Evolutionary conservation across 1,140 invertebrate genomes (phyloP).

Genomic region (Brachystomella parvula): DNA sequence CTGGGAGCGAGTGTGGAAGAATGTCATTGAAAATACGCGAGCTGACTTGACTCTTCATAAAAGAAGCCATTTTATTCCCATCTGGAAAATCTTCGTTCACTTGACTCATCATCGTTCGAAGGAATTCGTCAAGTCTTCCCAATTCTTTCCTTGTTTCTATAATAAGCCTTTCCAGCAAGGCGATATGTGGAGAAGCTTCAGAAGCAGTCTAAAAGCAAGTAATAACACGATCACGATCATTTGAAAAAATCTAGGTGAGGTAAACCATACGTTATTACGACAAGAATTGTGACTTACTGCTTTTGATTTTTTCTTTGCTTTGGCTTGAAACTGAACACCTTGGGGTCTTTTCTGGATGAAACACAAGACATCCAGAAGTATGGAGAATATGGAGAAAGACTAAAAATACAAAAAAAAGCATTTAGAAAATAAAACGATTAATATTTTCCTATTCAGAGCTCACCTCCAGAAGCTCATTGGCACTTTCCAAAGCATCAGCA

Average conservation of each 20-base stretch:
- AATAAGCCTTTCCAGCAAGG: no score
- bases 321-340: neutral
- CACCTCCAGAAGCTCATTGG: conserved; percentile 21
- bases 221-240: no score
- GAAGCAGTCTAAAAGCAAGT: conserved; percentile 4
- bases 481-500: conserved; percentile 16
- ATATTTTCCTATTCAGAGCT: neutral
- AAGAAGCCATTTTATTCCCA: conserved; percentile 4
- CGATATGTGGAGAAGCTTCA: no score
- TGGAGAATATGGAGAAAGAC: no score
- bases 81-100: neutral
- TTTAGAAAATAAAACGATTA: neutral
- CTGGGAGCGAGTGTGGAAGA: conserved; percentile 21
- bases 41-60: conserved; percentile 11
- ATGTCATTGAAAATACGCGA: conserved; percentile 10
- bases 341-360: conserved; percentile 11
- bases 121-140: neutral
- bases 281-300: neutral
- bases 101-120: neutral
- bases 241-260: no score
- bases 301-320: neutral
- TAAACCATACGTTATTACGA: no score
- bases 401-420: neutral
- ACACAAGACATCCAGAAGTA: conserved; percentile 20
- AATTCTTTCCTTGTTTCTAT: neutral